A percentile compares a stretch with the other conserved stretches of the same genome.
Evolutionary conservation across 2,113 vertebrate species (phyloP).

Genomic region (Cyrtonyx montezumae): DNA sequence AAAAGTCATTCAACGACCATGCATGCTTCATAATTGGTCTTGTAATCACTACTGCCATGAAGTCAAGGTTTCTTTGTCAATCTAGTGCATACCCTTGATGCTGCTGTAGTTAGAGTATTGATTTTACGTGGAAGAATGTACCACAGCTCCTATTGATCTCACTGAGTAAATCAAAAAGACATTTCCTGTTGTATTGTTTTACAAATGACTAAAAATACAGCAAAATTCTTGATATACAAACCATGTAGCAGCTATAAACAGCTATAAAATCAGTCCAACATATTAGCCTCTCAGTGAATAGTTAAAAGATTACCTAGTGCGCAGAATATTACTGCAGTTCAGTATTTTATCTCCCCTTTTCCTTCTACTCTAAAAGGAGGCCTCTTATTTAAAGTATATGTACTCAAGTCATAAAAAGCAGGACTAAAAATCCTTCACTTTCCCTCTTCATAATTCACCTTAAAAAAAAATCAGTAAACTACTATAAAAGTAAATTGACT

Average conservation of each 20-base stretch:
- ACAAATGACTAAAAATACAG: not conserved
- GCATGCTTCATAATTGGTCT: not conserved
- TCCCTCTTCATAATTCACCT: not conserved
- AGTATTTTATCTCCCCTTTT: not conserved
- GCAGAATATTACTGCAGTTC: not conserved
- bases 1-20: not conserved
- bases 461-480: not conserved
- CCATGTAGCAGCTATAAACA: not conserved
- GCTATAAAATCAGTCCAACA: not conserved
- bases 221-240: not conserved
- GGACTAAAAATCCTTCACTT: not conserved
- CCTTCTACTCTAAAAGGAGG: not conserved
- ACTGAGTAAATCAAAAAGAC: not conserved
- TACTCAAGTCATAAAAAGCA: not conserved
- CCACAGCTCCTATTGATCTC: not conserved
- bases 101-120: not conserved
- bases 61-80: not conserved
- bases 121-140: not conserved
- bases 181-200: not conserved
- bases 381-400: not conserved
- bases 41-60: not conserved
- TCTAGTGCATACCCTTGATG: not conserved
- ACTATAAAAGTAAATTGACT: not conserved
- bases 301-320: not conserved
- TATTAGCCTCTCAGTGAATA: not conserved